These are phyloP conservation scores for Malurus splendens DNA, from an alignment of 2,797 vertebrate genomes.

Conservation along the genomic window DNA sequence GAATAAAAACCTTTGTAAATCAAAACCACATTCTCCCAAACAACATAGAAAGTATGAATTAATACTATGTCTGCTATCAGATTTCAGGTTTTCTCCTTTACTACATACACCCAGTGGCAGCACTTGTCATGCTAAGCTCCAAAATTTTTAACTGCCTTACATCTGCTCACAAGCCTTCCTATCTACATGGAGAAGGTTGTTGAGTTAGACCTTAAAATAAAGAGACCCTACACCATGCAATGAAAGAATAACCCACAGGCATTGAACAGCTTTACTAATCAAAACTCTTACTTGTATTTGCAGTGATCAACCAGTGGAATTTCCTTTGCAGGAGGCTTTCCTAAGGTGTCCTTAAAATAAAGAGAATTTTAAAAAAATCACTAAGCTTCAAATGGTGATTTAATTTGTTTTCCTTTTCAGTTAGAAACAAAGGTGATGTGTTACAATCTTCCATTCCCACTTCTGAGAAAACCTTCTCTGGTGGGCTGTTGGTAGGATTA, in stretches of 20 bases:
- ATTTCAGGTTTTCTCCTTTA: neutral
- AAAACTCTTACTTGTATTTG: conserved; percentile 88
- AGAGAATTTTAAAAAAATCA: neutral
- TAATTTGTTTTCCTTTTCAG: conserved; percentile 7
- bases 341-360: conserved; percentile 86
- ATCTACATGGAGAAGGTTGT: neutral
- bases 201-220: neutral
- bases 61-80: neutral
- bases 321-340: conserved; percentile 89
- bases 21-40: neutral
- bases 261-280: neutral
- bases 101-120: neutral
- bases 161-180: neutral
- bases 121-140: neutral
- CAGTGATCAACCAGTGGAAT: conserved; percentile 93
- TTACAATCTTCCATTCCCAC: neutral
- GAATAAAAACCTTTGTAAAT: neutral
- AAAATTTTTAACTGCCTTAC: neutral
- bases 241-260: neutral
- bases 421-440: conserved; percentile 9
- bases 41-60: neutral
- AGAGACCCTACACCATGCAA: neutral
- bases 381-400: neutral
- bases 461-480: conserved; percentile 21
- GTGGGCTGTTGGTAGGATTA: neutral